phyloP scores from a whole-genome alignment of 2,113 vertebrate genomes.

The Cervus canadensis region DNA sequence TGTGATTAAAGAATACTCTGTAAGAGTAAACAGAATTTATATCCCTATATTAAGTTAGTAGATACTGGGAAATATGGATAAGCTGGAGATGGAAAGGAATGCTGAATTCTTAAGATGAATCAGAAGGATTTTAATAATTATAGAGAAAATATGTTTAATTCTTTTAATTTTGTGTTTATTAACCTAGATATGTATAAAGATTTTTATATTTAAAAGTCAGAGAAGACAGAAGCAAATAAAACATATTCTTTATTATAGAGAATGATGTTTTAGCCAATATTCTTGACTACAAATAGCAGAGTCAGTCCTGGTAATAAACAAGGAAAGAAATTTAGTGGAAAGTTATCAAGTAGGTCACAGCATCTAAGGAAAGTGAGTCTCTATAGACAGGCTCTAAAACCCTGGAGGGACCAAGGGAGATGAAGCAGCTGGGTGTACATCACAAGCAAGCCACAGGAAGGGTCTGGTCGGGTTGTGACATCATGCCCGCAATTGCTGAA shows the following conservation, averaged over 20 bases:
- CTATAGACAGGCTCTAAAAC: background rate
- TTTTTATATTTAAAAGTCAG: background rate
- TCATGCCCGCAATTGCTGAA: background rate
- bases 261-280: background rate
- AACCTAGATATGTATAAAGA: background rate
- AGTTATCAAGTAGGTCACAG: background rate
- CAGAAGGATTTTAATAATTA: background rate
- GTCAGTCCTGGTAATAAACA: background rate
- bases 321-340: background rate
- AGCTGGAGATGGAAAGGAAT: background rate
- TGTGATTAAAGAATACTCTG: background rate
- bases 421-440: background rate
- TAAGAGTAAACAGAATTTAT: background rate
- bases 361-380: background rate
- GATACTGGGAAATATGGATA: background rate
- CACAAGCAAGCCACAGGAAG: background rate
- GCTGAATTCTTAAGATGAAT: background rate
- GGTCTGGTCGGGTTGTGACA: background rate
- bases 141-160: background rate
- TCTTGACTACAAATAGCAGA: background rate
- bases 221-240: background rate
- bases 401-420: background rate
- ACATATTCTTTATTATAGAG: background rate
- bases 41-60: background rate
- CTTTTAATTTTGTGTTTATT: background rate